Conservation (phyloP, 2,888 invertebrate genomes). For the Chrysodeixis includens region DNA sequence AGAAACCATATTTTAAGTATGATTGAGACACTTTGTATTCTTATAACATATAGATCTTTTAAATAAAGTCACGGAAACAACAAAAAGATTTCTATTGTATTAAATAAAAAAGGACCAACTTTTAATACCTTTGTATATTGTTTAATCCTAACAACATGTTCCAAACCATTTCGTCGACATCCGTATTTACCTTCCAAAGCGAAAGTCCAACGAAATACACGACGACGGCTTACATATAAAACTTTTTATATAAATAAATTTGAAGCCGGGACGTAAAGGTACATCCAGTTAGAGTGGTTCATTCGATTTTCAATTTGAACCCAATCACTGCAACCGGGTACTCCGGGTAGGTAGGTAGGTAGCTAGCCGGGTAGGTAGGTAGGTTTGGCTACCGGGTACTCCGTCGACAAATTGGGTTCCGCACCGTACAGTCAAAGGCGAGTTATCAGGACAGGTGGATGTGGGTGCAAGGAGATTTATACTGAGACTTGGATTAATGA, state of each 20-base stretch:
- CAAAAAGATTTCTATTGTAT: not conserved
- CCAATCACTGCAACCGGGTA: slow-evolving; percentile 66
- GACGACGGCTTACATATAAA: slow-evolving; percentile 12
- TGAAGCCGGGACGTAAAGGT: slow-evolving; percentile 40
- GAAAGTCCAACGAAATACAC: slow-evolving; percentile 20
- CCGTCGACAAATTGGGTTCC: slow-evolving; percentile 61
- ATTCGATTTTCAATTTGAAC: slow-evolving; percentile 70
- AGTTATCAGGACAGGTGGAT: slow-evolving; percentile 29
- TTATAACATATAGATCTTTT: too few species aligned
- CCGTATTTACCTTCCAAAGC: not conserved
- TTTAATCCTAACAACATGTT: not conserved
- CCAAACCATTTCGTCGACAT: not conserved
- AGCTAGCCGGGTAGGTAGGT: slow-evolving; percentile 33
- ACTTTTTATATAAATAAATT: slow-evolving; percentile 45
- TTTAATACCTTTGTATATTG: too few species aligned
- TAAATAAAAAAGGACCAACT: too few species aligned
- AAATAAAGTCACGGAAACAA: too few species aligned
- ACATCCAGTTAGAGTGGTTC: slow-evolving; percentile 58
- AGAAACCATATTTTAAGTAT: too few species aligned
- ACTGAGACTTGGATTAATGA: slow-evolving; percentile 26
- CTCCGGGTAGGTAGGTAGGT: slow-evolving; percentile 40
- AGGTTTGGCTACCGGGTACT: too few species aligned
- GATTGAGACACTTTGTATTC: too few species aligned
- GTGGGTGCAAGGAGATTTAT: slow-evolving; percentile 16
- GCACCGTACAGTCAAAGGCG: slow-evolving; percentile 45